A percentile compares a stretch with the other conserved stretches of the same genome.
Evolutionary conservation across 1,140 invertebrate genomes (phyloP).

Genomic region (Musca domestica): DNA sequence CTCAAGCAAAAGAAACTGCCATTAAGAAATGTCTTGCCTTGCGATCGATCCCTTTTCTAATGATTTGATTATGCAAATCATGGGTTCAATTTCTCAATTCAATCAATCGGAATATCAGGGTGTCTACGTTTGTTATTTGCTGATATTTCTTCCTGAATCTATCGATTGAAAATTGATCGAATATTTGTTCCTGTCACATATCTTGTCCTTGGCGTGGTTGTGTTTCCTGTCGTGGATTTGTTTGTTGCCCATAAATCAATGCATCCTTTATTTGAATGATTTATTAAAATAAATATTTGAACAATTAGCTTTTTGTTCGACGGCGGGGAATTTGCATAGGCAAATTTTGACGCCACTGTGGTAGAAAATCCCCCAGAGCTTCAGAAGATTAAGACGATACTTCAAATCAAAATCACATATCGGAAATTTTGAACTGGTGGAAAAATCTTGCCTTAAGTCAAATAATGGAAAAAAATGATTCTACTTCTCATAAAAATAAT

Average conservation of each 20-base stretch:
- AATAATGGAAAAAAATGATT: too few relatives aligned
- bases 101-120: background rate
- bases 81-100: background rate
- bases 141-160: background rate
- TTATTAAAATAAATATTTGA: conserved; percentile 17
- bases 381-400: too few relatives aligned
- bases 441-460: too few relatives aligned
- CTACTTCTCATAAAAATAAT: too few relatives aligned
- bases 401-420: too few relatives aligned
- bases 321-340: too few relatives aligned
- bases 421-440: too few relatives aligned
- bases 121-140: background rate
- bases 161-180: conserved; percentile 7
- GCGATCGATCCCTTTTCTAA: background rate
- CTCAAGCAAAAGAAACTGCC: too few relatives aligned
- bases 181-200: conserved; percentile 10
- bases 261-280: background rate
- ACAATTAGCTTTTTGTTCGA: background rate
- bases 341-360: too few relatives aligned
- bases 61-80: conserved; percentile 16
- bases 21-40: background rate
- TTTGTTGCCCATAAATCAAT: conserved; percentile 6
- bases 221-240: background rate
- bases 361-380: too few relatives aligned
- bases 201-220: background rate